These are phyloP conservation scores for Calameuta filiformis DNA, from an alignment of 2,888 invertebrate species.

Conservation along the genomic window DNA sequence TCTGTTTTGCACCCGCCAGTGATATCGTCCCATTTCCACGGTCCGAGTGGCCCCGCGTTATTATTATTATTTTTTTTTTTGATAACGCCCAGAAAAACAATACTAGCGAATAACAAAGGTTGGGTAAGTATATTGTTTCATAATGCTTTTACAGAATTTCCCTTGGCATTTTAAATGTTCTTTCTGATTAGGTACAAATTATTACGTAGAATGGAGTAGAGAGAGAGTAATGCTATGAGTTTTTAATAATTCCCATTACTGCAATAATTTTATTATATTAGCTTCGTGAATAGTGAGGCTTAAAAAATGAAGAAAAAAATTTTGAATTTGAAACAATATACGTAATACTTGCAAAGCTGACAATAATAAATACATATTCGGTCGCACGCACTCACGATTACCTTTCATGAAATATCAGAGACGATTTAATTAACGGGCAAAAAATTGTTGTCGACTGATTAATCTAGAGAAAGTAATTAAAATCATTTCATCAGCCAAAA, in stretches of 20 bases:
- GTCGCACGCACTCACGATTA: too few relatives aligned
- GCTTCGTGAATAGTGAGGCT: background rate
- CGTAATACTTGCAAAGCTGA: background rate
- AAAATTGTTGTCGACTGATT: too few relatives aligned
- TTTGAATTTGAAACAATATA: background rate
- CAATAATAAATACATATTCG: background rate
- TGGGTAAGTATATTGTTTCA: background rate
- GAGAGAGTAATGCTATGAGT: background rate
- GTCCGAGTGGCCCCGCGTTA: background rate
- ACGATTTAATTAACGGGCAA: too few relatives aligned
- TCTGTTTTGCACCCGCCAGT: background rate
- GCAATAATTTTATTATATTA: background rate
- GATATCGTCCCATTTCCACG: background rate
- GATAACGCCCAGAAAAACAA: background rate
- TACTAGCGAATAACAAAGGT: background rate
- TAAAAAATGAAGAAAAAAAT: too few relatives aligned
- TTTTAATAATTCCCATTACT: background rate
- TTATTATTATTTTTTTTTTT: background rate
- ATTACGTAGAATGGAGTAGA: background rate
- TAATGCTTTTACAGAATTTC: background rate
- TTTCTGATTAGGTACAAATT: background rate
- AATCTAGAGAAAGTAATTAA: background rate
- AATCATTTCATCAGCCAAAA: background rate
- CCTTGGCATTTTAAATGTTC: background rate
- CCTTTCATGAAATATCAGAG: too few relatives aligned